Percentiles rank a stretch among this genome's conserved stretches.
Evolutionary conservation across 2,797 vertebrate species (phyloP).

Genomic region (Mastacembelus armatus): DNA sequence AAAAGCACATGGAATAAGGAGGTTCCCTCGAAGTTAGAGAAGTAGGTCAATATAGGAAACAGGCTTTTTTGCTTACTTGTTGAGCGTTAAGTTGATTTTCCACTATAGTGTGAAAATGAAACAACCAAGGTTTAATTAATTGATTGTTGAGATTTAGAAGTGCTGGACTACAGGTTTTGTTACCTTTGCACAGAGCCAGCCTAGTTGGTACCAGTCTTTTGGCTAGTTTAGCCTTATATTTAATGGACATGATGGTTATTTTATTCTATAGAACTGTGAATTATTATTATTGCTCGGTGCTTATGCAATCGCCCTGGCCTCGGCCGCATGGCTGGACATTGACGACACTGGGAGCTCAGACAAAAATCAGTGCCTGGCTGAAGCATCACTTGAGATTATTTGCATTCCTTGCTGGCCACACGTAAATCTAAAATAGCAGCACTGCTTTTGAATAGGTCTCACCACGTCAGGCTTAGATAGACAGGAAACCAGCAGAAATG

Average conservation of each 20-base stretch:
- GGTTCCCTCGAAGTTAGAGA: background rate
- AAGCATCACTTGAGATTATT: slow-evolving; percentile 74
- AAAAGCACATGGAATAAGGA: background rate
- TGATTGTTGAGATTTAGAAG: background rate
- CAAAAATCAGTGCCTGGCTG: slow-evolving; percentile 55
- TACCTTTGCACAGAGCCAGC: background rate
- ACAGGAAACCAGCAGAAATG: slow-evolving; percentile 7
- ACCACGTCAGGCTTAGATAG: slow-evolving; percentile 7
- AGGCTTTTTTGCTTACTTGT: background rate
- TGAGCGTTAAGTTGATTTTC: background rate
- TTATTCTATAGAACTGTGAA: background rate
- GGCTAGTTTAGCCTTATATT: background rate
- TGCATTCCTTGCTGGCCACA: slow-evolving; percentile 63
- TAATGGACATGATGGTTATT: too few relatives aligned
- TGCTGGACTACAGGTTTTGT: background rate
- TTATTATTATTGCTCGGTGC: slow-evolving; percentile 14
- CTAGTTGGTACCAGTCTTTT: background rate
- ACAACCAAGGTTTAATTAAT: background rate
- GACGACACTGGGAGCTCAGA: slow-evolving; percentile 52
- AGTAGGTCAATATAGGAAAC: background rate
- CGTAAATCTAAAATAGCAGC: slow-evolving; percentile 58
- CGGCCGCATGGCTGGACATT: slow-evolving; percentile 25
- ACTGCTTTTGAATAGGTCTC: slow-evolving; percentile 23
- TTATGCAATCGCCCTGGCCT: slow-evolving; percentile 44
- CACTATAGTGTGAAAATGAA: too few relatives aligned